Evolutionary conservation across 1,140 invertebrate species (phyloP).

Genomic region (Pogonomyrmex barbatus): DNA sequence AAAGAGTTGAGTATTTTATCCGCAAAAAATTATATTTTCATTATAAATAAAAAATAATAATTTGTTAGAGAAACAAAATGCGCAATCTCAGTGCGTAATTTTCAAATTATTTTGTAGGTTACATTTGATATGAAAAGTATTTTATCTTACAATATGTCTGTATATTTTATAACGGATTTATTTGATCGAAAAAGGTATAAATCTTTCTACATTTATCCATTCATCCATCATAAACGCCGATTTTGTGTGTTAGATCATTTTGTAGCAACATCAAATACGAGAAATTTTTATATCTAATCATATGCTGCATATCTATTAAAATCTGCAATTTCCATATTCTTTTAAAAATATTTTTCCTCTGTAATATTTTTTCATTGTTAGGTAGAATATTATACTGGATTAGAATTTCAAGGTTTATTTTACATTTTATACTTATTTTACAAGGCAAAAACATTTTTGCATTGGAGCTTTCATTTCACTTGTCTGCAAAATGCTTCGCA

Average conservation of each 20-base stretch:
- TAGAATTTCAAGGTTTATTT: neutral
- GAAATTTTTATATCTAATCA: neutral
- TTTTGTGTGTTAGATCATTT: constrained; percentile 3
- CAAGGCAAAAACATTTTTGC: neutral
- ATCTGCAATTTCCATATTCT: neutral
- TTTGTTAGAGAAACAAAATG: neutral
- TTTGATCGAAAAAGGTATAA: constrained; percentile 11
- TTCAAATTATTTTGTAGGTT: neutral
- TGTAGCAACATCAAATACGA: constrained; percentile 16
- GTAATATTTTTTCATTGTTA: constrained; percentile 2
- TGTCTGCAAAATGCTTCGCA: neutral
- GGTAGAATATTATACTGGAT: neutral
- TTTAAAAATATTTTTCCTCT: neutral
- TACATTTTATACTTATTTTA: constrained; percentile 5
- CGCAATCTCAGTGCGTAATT: neutral
- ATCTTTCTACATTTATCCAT: neutral
- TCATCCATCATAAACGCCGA: neutral
- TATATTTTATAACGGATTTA: neutral
- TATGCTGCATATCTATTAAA: neutral
- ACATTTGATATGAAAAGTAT: neutral
- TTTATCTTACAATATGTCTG: neutral
- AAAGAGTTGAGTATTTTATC: neutral
- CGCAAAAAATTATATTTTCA: constrained; percentile 3
- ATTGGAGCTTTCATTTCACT: neutral
- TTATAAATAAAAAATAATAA: neutral